Conservation (phyloP, 1,140 invertebrate genomes). For the Amphibalanus amphitrite region DNA sequence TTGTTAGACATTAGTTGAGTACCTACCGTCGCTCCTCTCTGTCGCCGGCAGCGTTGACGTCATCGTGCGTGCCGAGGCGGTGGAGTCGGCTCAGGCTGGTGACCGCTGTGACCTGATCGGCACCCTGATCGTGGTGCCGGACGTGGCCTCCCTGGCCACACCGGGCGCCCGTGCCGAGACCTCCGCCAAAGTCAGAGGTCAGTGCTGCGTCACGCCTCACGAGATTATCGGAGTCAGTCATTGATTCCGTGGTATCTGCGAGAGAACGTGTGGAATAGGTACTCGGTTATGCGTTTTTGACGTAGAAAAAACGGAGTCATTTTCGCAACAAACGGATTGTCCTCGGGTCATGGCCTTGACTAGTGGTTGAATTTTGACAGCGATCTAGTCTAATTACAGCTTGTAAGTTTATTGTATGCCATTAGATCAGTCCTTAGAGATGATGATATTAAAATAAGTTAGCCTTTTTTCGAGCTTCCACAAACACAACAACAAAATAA, state of each 20-base stretch:
- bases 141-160: constrained; percentile 68
- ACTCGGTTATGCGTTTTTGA: background rate
- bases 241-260: too few species aligned
- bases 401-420: too few species aligned
- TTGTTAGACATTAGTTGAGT: constrained; percentile 4
- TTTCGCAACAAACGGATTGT: too few species aligned
- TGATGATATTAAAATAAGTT: too few species aligned
- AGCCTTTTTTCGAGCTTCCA: too few species aligned
- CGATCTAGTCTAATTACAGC: too few species aligned
- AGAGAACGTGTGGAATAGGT: constrained; percentile 1
- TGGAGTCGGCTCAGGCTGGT: constrained; percentile 86
- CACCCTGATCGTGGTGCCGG: constrained; percentile 92
- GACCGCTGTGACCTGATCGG: constrained; percentile 91
- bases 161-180: constrained; percentile 72
- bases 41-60: constrained; percentile 63
- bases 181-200: constrained; percentile 45
- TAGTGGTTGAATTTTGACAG: too few species aligned
- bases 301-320: background rate
- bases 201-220: too few species aligned
- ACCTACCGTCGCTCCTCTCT: constrained; percentile 4
- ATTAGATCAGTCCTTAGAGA: too few species aligned
- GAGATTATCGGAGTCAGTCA: too few species aligned
- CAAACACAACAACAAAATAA: too few species aligned
- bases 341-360: too few species aligned
- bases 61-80: constrained; percentile 86